Evolutionary conservation across 2,113 vertebrate species (phyloP), one percentile per base, ranked within the genome.

Genomic region (Catharus minimus): DNA sequence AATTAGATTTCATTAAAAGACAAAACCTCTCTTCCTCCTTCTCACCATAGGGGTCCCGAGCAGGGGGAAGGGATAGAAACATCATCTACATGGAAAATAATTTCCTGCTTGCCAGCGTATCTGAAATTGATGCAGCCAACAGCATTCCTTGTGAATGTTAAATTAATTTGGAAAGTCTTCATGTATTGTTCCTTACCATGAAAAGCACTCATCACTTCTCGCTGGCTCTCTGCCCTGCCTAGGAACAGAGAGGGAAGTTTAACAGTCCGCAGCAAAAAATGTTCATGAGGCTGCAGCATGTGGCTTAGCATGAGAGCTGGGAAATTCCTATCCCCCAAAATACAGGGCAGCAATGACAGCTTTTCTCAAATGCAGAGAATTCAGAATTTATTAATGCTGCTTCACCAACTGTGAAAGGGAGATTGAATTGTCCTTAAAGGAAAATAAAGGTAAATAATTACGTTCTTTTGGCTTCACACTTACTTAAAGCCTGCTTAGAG

Each of bases 161-260:
- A 96, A 97, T 97, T 96, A 96, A 97, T 97, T 96, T 97, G 96
- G 93, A 95, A 95, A 93, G 96, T 96, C 90, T 93, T 97, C 94
- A 76, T 95, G 58, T 92, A 96, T 96, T 95, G 96, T 95, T 96
- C 89, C 88, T 92, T 90, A 82, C 56, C 60, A 56, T 93, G 89
- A 90, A 97, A 95, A 96, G 90, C 95, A 90, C 93, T 96, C 96
- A 93, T 93, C 96, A 65, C 89, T 95, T 95, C 92, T 94, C 16
- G 15, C 92, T 93, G 90, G 89, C 94, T 91, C 52, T 88, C 86
- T 71, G 86, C 95, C 94, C 80, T 86, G 84, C 72, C 43, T 79
- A 88, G 82, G 71, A 92, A 62, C 12, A 43, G 82, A 12, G 58
- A 91, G 71, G 83, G 84, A 94, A 91, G n/a, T 88, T 81, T 61